Conservation (phyloP, 1,140 invertebrate species). For the Heterodera schachtii region DNA sequence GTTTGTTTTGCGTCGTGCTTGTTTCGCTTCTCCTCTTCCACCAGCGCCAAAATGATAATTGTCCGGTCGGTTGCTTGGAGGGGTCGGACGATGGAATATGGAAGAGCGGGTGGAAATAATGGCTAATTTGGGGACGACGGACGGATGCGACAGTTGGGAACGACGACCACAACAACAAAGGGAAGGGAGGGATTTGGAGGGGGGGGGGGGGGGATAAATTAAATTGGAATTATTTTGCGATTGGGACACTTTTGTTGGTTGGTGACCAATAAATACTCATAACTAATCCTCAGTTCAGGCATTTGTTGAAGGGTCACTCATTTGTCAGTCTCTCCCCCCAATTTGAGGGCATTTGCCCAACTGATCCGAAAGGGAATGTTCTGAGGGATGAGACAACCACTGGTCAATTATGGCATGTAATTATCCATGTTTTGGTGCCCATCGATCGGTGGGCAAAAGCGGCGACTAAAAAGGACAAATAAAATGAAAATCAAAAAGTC, state of each 20-base stretch:
- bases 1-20: conserved; percentile 14
- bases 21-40: neutral
- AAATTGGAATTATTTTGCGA: neutral
- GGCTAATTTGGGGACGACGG: conserved; percentile 14
- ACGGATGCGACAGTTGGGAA: conserved; percentile 17
- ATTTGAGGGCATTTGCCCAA: no score
- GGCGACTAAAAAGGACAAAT: no score
- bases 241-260: neutral
- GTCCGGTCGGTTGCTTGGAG: no score
- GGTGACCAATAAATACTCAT: no score
- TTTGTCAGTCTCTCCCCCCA: no score
- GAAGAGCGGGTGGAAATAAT: conserved; percentile 14
- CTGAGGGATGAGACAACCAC: no score
- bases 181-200: neutral
- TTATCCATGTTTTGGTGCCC: no score
- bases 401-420: no score
- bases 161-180: neutral
- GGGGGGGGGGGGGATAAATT: neutral
- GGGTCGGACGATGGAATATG: neutral
- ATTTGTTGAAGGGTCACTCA: neutral
- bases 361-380: no score
- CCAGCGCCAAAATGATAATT: neutral
- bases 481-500: no score
- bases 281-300: no score
- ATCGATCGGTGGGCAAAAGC: no score